Evolutionary conservation across 2,797 vertebrate species (phyloP).

Genomic region (Chaenodraco wilsoni): DNA sequence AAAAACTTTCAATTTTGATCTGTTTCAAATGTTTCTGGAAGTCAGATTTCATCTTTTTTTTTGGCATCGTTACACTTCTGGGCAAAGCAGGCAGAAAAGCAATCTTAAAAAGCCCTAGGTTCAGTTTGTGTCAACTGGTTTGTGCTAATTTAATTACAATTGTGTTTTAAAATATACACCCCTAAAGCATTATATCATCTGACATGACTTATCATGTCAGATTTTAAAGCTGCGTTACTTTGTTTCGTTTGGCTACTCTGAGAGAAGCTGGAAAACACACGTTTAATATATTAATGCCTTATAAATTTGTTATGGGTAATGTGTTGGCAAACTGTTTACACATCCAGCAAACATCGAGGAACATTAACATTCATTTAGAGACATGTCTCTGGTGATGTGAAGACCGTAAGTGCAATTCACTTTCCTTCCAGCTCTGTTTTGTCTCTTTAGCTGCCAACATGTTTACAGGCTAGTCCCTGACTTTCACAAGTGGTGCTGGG

Average conservation of each 20-base stretch:
- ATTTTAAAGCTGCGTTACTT: conserved; percentile 15
- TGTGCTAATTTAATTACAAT: conserved; percentile 48
- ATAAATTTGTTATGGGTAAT: neutral
- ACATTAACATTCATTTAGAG: neutral
- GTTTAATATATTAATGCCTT: neutral
- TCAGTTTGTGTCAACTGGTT: conserved; percentile 26
- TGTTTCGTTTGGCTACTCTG: neutral
- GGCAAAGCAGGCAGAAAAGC: conserved; percentile 8
- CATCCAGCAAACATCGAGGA: neutral
- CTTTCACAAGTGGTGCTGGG: neutral
- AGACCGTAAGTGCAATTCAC: neutral
- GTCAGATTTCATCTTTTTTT: conserved; percentile 38
- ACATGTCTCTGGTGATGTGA: neutral
- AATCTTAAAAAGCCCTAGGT: conserved; percentile 24
- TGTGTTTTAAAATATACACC: conserved; percentile 17
- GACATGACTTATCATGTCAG: neutral
- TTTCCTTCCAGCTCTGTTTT: neutral
- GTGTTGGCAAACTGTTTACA: neutral
- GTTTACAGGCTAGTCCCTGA: neutral
- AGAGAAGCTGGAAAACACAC: neutral
- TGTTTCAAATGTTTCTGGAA: conserved; percentile 41
- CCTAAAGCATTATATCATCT: neutral
- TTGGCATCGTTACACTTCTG: conserved; percentile 17
- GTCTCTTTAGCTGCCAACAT: conserved; percentile 11
- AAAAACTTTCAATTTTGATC: conserved; percentile 32